Percentiles rank a stretch among this genome's conserved stretches.
Evolutionary conservation across 2,888 invertebrate species (phyloP).

Genomic region (Drosophila anomelani): DNA sequence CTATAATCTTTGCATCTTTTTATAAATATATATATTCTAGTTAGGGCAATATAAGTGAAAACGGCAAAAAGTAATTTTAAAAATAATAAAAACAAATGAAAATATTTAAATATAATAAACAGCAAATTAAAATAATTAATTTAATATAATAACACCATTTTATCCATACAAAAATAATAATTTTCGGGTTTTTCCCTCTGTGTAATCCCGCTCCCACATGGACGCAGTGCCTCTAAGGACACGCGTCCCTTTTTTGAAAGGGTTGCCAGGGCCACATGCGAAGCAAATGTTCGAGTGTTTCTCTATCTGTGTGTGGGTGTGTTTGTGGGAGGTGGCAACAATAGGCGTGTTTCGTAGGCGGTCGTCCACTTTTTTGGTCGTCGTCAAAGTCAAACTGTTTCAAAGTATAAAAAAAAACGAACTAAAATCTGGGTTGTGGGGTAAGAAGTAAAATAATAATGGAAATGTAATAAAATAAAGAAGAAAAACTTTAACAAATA

Average conservation of each 20-base stretch:
- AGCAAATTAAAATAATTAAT: neutral
- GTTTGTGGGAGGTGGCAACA: constrained; percentile 36
- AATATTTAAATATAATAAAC: neutral
- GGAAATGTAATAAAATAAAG: constrained; percentile 5
- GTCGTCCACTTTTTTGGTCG: constrained; percentile 39
- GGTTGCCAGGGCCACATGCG: constrained; percentile 48
- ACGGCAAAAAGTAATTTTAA: too few relatives aligned
- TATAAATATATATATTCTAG: neutral
- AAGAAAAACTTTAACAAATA: neutral
- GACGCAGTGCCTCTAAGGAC: constrained; percentile 7
- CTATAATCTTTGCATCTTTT: too few relatives aligned
- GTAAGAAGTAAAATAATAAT: constrained; percentile 5
- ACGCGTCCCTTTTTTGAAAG: constrained; percentile 29
- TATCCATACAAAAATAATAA: neutral
- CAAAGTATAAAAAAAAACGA: constrained; percentile 9
- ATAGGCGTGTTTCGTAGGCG: constrained; percentile 50
- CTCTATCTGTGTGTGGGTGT: neutral
- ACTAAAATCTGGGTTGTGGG: constrained; percentile 1
- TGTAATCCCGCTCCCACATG: constrained; percentile 40
- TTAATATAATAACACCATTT: too few relatives aligned
- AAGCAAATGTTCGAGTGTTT: constrained; percentile 35
- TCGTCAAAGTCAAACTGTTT: constrained; percentile 33
- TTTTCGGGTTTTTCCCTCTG: neutral
- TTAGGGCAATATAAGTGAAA: neutral
- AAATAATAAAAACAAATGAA: neutral